A percentile compares a stretch with the other conserved stretches of the same genome.
Evolutionary conservation across 1,140 invertebrate genomes (phyloP).

Genomic region (Cardiocondyla obscurior): DNA sequence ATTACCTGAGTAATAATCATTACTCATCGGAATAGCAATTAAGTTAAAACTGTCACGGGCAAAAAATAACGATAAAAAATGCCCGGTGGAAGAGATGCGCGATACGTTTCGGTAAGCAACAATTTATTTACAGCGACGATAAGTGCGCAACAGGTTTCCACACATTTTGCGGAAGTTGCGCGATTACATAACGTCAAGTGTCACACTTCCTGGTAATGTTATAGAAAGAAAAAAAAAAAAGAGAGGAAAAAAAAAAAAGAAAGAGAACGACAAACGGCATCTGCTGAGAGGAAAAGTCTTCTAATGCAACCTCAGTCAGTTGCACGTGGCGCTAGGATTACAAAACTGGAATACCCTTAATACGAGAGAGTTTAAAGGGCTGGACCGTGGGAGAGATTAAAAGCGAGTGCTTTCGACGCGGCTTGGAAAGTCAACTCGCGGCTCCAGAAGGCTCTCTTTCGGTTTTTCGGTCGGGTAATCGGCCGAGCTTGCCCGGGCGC

Average conservation of each 20-base stretch:
- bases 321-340: background rate
- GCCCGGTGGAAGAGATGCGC: background rate
- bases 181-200: constrained; percentile 70
- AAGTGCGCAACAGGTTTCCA: constrained; percentile 58
- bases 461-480: constrained; percentile 12
- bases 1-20: too few species aligned
- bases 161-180: constrained; percentile 70
- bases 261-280: constrained; percentile 13
- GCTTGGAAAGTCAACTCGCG: too few species aligned
- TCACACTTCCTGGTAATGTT: constrained; percentile 68
- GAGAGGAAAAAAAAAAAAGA: background rate
- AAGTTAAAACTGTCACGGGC: background rate
- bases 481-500: constrained; percentile 8
- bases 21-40: background rate
- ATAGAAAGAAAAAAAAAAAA: constrained; percentile 56
- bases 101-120: constrained; percentile 35
- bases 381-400: background rate
- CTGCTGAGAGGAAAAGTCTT: background rate
- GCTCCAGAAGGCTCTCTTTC: background rate
- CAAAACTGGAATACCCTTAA: background rate
- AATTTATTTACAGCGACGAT: constrained; percentile 62
- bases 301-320: background rate
- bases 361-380: background rate
- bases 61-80: background rate
- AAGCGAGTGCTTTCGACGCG: too few species aligned